phyloP scores from a whole-genome alignment of 2,888 invertebrate species.

The Kuschelorhynchus macadamiae region DNA sequence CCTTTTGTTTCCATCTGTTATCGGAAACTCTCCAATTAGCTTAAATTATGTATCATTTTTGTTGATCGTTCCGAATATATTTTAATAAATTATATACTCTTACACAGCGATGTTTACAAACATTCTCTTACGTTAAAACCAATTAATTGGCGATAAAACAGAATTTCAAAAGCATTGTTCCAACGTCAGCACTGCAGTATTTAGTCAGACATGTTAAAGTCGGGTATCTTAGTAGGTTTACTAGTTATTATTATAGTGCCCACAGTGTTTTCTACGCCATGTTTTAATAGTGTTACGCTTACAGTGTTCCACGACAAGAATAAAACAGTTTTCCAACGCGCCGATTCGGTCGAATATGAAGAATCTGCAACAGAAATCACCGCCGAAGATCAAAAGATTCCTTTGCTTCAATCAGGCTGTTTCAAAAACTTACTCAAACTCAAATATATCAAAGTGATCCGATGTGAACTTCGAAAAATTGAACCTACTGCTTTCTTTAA shows the following conservation, averaged over 20 bases:
- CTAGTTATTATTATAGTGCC: neutral
- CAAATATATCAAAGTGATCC: slow-evolving; percentile 44
- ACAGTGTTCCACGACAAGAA: slow-evolving; percentile 22
- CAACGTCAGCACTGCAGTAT: too few relatives aligned
- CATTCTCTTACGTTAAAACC: too few relatives aligned
- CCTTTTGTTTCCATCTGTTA: too few relatives aligned
- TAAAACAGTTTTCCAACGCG: slow-evolving; percentile 9
- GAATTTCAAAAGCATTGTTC: too few relatives aligned
- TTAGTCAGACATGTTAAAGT: neutral
- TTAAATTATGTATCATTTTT: too few relatives aligned
- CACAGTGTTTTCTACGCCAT: slow-evolving; percentile 2
- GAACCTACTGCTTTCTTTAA: slow-evolving; percentile 51
- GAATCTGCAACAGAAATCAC: slow-evolving; percentile 48
- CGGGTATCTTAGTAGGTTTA: neutral
- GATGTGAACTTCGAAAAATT: slow-evolving; percentile 42
- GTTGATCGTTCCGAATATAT: too few relatives aligned
- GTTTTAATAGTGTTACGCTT: slow-evolving; percentile 39
- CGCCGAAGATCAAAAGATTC: slow-evolving; percentile 53
- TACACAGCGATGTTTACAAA: too few relatives aligned
- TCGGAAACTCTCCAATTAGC: too few relatives aligned
- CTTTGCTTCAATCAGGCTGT: slow-evolving; percentile 48
- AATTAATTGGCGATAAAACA: neutral
- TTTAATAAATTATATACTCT: too few relatives aligned
- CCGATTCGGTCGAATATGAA: slow-evolving; percentile 47
- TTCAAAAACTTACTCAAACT: slow-evolving; percentile 51